A percentile compares a stretch with the other conserved stretches of the same genome.
phyloP scores from a whole-genome alignment of 2,888 invertebrate species.

The Strigamia transsilvanica region DNA sequence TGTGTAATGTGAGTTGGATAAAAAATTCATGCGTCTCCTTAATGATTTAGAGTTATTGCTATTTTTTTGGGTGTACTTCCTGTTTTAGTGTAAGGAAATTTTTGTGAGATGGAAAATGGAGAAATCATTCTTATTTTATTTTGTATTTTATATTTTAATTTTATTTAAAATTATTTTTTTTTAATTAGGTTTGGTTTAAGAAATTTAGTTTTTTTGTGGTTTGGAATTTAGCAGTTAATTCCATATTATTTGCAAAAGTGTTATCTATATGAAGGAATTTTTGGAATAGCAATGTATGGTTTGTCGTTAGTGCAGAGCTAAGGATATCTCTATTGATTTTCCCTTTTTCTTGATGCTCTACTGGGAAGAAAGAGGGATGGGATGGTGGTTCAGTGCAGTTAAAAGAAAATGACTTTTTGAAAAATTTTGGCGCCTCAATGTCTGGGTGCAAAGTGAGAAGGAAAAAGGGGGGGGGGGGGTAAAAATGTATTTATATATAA shows the following conservation, averaged over 20 bases:
- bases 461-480: background rate
- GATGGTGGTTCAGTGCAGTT: background rate
- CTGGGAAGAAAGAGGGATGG: background rate
- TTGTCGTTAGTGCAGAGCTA: constrained; percentile 27
- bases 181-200: background rate
- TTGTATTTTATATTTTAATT: background rate
- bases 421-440: constrained; percentile 39
- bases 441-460: constrained; percentile 32
- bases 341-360: constrained; percentile 16
- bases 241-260: constrained; percentile 28
- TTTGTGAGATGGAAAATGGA: background rate
- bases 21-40: constrained; percentile 26
- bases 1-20: constrained; percentile 29
- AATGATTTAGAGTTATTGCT: constrained; percentile 3
- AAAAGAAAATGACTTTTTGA: constrained; percentile 37
- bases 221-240: background rate
- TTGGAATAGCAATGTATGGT: constrained; percentile 32
- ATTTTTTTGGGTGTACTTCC: background rate
- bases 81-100: background rate
- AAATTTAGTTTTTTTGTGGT: background rate
- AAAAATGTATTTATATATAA: constrained; percentile 13
- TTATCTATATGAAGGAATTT: constrained; percentile 37
- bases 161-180: background rate
- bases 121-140: background rate
- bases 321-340: constrained; percentile 40